Conservation (phyloP, 2,888 invertebrate species). For the Brachylomia viminalis region DNA sequence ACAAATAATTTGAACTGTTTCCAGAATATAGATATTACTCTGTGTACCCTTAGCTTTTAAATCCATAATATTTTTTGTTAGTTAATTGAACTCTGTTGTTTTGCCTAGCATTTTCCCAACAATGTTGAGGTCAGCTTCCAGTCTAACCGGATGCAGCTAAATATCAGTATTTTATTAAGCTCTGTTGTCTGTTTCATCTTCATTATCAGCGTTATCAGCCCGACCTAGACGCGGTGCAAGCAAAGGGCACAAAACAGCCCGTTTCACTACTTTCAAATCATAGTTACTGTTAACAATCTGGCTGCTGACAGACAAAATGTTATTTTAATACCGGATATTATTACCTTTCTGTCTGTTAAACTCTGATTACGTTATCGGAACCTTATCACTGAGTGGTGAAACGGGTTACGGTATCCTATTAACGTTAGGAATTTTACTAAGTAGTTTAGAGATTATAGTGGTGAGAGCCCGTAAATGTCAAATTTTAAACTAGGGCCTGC, state of each 20-base stretch:
- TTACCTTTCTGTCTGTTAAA: constrained; percentile 8
- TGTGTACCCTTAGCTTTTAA: background rate
- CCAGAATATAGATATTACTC: background rate
- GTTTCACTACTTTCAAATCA: constrained; percentile 32
- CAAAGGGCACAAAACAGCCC: background rate
- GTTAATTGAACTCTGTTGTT: too few species aligned
- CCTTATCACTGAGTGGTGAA: constrained; percentile 15
- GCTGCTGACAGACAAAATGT: constrained; percentile 20
- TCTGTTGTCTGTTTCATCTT: background rate
- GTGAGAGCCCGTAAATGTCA: too few species aligned
- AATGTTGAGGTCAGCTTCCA: too few species aligned
- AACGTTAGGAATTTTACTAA: background rate
- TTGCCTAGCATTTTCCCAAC: background rate
- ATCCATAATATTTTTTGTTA: too few species aligned
- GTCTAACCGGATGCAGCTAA: background rate
- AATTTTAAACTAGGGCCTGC: too few species aligned
- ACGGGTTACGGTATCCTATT: background rate
- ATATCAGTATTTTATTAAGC: background rate
- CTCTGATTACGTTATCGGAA: constrained; percentile 8
- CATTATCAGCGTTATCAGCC: background rate
- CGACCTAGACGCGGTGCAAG: background rate
- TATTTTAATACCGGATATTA: constrained; percentile 36
- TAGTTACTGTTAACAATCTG: constrained; percentile 28
- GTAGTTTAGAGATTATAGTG: background rate
- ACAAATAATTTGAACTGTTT: background rate